Conservation (phyloP, 2,888 invertebrate genomes). For the Scaptomyza reducta region DNA sequence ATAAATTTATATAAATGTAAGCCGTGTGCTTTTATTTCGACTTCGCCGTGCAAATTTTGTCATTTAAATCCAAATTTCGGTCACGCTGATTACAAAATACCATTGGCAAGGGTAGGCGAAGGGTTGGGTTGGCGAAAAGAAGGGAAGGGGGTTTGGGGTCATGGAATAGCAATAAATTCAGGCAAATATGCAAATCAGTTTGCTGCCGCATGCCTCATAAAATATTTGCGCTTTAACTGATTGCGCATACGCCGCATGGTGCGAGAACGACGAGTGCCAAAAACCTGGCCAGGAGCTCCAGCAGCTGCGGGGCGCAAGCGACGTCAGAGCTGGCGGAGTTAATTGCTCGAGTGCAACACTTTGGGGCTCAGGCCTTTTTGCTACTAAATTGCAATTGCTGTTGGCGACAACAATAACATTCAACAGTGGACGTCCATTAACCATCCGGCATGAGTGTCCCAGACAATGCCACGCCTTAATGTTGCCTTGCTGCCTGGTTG, state of each 20-base stretch:
- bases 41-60: slow-evolving; percentile 23
- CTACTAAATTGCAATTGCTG: slow-evolving; percentile 74
- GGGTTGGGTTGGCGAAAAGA: too few species aligned
- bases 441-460: slow-evolving; percentile 47
- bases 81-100: slow-evolving; percentile 58
- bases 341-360: slow-evolving; percentile 69
- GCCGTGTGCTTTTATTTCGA: slow-evolving; percentile 12
- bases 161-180: slow-evolving; percentile 46
- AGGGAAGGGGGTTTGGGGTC: neutral
- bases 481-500: neutral
- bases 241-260: slow-evolving; percentile 64
- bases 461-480: slow-evolving; percentile 43
- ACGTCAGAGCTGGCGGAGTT: slow-evolving; percentile 35
- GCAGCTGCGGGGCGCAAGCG: neutral
- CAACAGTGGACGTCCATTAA: slow-evolving; percentile 55
- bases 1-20: slow-evolving; percentile 1
- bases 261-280: slow-evolving; percentile 25
- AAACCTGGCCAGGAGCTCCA: slow-evolving; percentile 57
- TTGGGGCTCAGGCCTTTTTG: slow-evolving; percentile 57
- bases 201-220: slow-evolving; percentile 67
- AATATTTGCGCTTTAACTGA: slow-evolving; percentile 72
- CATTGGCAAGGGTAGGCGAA: slow-evolving; percentile 1
- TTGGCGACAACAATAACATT: slow-evolving; percentile 54
- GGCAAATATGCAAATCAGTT: slow-evolving; percentile 69
- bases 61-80: slow-evolving; percentile 56